Evolutionary conservation across 2,797 vertebrate genomes (phyloP).

Genomic region (Thamnophis elegans): DNA sequence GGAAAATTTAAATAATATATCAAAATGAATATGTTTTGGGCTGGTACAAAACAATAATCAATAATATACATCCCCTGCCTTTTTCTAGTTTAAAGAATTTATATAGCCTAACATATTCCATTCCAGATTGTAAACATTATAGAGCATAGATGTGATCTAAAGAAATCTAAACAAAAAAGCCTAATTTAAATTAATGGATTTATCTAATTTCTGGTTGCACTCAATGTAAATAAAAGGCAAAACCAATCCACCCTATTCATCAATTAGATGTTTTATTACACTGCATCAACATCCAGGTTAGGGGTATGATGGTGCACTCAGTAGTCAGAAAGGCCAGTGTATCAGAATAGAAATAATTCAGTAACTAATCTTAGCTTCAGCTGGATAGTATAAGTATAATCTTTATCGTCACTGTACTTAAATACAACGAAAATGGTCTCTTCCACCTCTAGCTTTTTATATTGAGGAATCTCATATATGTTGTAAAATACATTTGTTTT

Average conservation of each 20-base stretch:
- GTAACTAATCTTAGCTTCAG: background rate
- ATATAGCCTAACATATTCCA: background rate
- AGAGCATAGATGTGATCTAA: background rate
- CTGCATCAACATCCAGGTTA: background rate
- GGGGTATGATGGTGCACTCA: background rate
- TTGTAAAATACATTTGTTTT: background rate
- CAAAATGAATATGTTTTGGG: constrained; percentile 13
- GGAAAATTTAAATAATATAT: constrained; percentile 66
- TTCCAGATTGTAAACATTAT: background rate
- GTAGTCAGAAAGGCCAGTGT: background rate
- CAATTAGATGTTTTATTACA: background rate
- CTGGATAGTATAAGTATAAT: background rate
- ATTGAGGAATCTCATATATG: background rate
- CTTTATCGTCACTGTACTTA: too few species aligned
- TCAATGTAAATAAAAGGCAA: background rate
- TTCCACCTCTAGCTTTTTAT: background rate
- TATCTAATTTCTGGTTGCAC: background rate
- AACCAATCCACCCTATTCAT: background rate
- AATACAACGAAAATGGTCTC: background rate
- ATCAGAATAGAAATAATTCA: background rate
- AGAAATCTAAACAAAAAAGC: background rate
- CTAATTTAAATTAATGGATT: background rate
- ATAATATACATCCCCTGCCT: background rate
- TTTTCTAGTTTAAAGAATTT: background rate
- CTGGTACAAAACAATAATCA: background rate